Percentiles rank a stretch among this genome's conserved stretches.
Conservation (phyloP, 2,113 vertebrate species). For the Ciconia maguari region DNA sequence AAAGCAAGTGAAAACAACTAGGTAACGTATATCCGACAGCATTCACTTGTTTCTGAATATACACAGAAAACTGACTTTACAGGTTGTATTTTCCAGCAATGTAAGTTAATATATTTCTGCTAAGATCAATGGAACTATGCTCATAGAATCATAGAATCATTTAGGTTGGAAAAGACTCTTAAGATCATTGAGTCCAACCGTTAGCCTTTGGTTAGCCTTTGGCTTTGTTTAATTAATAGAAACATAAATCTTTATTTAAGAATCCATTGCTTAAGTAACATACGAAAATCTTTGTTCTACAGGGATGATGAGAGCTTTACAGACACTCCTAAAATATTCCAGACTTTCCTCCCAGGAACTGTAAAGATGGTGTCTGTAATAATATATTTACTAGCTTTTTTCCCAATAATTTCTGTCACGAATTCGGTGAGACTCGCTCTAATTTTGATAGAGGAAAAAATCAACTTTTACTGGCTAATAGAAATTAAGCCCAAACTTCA, state of each 20-base stretch:
- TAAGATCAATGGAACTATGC: not conserved
- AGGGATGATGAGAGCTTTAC: not conserved
- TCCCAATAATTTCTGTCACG: not conserved
- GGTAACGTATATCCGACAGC: not conserved
- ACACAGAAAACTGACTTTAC: not conserved
- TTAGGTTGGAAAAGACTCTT: not conserved
- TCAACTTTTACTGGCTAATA: not conserved
- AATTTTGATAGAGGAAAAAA: not conserved
- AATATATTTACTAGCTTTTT: not conserved
- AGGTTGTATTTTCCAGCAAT: not conserved
- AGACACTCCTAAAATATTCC: not conserved
- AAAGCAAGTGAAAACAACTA: not conserved
- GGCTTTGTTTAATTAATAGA: not conserved
- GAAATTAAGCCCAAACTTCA: not conserved
- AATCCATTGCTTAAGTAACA: not conserved
- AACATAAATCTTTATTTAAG: not conserved
- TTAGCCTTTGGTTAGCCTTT: not conserved
- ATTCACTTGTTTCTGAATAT: not conserved
- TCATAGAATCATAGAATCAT: not conserved
- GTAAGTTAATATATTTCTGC: not conserved
- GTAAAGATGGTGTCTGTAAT: not conserved
- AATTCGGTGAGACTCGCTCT: fast-evolving
- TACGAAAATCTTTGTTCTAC: not conserved
- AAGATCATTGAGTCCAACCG: fast-evolving
- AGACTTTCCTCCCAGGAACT: not conserved